Evolutionary conservation across 2,113 vertebrate species (phyloP).

Genomic region (Sceloporus tristichus): DNA sequence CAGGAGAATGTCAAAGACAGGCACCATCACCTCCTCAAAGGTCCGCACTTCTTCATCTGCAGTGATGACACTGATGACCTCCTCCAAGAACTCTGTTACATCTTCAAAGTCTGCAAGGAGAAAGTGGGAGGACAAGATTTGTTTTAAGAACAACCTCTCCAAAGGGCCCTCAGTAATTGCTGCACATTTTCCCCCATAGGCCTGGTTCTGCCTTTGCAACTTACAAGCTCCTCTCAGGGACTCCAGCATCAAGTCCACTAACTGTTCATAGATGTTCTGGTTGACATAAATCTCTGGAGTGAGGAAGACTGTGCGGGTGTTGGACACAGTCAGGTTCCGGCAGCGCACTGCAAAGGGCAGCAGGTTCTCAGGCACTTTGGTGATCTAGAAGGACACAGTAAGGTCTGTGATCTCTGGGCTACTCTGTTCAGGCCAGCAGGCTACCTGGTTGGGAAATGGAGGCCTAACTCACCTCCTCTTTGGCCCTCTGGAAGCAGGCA

Average conservation of each 20-base stretch:
- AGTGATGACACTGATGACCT: slow-evolving; percentile 86
- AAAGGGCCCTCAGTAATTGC: neutral
- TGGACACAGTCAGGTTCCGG: slow-evolving; percentile 90
- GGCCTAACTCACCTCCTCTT: slow-evolving; percentile 86
- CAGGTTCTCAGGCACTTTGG: slow-evolving; percentile 95
- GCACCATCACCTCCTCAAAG: slow-evolving; percentile 93
- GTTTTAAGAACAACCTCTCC: neutral
- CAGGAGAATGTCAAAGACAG: slow-evolving; percentile 91
- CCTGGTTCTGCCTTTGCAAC: slow-evolving; percentile 64
- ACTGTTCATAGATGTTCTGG: slow-evolving; percentile 93
- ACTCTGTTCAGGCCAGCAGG: rapidly evolving
- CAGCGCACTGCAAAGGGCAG: slow-evolving; percentile 91
- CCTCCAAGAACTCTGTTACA: slow-evolving; percentile 91
- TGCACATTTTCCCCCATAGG: neutral
- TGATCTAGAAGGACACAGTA: slow-evolving; percentile 81
- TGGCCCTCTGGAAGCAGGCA: slow-evolving; percentile 92
- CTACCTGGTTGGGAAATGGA: rapidly evolving
- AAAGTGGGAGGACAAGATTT: neutral
- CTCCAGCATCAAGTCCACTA: slow-evolving; percentile 94
- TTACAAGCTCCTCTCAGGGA: slow-evolving; percentile 86
- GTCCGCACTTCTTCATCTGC: slow-evolving; percentile 94
- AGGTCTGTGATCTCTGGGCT: slow-evolving; percentile 7
- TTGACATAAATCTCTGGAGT: slow-evolving; percentile 95
- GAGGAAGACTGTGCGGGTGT: slow-evolving; percentile 90
- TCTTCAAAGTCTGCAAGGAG: slow-evolving; percentile 87